These are phyloP conservation scores for Heliconius himera DNA, from an alignment of 1,140 invertebrate species.

Conservation along the genomic window DNA sequence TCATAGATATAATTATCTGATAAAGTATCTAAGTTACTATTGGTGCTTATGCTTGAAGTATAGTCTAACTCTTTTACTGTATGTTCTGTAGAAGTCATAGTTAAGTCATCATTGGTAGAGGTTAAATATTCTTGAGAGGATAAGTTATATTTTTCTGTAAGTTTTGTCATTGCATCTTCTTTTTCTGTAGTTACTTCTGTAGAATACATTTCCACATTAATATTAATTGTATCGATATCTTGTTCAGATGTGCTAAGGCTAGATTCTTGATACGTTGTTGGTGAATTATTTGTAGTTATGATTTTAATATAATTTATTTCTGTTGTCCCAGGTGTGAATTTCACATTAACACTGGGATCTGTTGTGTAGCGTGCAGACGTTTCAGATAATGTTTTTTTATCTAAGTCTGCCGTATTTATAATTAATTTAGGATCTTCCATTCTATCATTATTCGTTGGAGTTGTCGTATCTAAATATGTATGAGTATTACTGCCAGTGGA, in stretches of 20 bases:
- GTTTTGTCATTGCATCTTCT: neutral
- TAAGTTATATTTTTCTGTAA: neutral
- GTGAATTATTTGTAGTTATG: conserved; percentile 1
- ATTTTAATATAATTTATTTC: neutral
- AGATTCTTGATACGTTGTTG: neutral
- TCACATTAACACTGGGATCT: neutral
- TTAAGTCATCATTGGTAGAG: neutral
- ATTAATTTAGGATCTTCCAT: neutral
- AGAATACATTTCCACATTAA: neutral
- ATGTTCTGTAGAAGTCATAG: neutral
- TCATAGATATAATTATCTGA: conserved; percentile 24
- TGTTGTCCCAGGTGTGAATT: neutral
- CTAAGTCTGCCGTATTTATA: neutral
- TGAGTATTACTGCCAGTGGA: conserved; percentile 17
- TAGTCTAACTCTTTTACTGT: neutral
- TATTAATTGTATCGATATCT: neutral
- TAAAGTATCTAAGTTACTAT: conserved; percentile 2
- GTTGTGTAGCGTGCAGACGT: neutral
- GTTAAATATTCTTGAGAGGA: neutral
- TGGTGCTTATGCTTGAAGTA: neutral
- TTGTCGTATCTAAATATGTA: conserved; percentile 16
- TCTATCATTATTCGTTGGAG: conserved; percentile 7
- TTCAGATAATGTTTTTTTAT: neutral
- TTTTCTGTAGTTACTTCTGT: neutral
- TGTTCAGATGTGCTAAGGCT: neutral